Conservation (phyloP, 64 coral and sea anemone species). For the Actinia equina region DNA sequence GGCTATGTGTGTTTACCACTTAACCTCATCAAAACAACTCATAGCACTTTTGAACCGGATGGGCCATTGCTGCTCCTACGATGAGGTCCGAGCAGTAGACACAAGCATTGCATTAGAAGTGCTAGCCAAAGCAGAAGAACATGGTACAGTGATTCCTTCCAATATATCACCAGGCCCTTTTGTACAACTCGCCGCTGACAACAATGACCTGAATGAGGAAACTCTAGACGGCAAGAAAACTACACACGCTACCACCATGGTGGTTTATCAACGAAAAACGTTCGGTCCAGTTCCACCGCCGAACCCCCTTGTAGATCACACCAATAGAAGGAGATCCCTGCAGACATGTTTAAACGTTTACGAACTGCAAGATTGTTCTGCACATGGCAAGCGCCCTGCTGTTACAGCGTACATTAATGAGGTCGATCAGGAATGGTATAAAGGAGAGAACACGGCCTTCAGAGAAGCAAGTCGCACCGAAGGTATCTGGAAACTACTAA, state of each 20-base stretch:
- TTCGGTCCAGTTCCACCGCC: too few relatives aligned
- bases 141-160: slow-evolving; percentile 53
- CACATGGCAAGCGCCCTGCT: too few relatives aligned
- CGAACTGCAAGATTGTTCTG: too few relatives aligned
- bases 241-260: too few relatives aligned
- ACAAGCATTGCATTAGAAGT: slow-evolving; percentile 81
- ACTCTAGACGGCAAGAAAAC: slow-evolving; percentile 56
- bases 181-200: slow-evolving; percentile 41
- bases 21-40: neutral
- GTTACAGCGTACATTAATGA: too few relatives aligned
- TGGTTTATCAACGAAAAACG: slow-evolving; percentile 32
- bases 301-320: too few relatives aligned
- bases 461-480: neutral
- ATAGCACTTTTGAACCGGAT: slow-evolving; percentile 27
- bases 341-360: neutral
- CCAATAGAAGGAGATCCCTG: neutral
- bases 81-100: slow-evolving; percentile 41
- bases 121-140: too few relatives aligned
- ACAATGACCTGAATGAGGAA: slow-evolving; percentile 51
- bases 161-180: slow-evolving; percentile 28
- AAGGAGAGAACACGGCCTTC: neutral
- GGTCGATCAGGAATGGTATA: too few relatives aligned
- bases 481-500: neutral
- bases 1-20: too few relatives aligned
- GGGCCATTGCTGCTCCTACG: slow-evolving; percentile 32